phyloP scores from a whole-genome alignment of 2,888 invertebrate genomes.

The Caradrina kadenii region DNA sequence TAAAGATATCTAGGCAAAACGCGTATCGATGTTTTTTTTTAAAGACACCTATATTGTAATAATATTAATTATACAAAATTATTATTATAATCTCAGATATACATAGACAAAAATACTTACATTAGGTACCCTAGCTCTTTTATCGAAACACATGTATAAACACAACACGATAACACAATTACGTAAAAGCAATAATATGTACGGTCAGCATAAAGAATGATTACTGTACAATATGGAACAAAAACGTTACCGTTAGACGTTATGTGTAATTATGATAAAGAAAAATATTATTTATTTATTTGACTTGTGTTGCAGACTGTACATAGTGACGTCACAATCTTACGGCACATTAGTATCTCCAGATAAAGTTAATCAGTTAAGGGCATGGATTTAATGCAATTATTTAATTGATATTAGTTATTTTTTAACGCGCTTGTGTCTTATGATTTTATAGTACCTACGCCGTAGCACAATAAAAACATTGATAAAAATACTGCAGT shows the following conservation, averaged over 20 bases:
- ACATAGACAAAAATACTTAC: conserved; percentile 22
- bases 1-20: too few species aligned
- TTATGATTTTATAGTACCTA: neutral
- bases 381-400: conserved; percentile 46
- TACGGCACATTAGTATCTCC: conserved; percentile 10
- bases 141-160: conserved; percentile 20
- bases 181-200: conserved; percentile 19
- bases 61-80: rapidly evolving
- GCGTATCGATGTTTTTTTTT: too few species aligned
- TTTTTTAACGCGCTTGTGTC: conserved; percentile 9
- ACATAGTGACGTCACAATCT: conserved; percentile 7
- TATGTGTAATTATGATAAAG: neutral
- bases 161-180: conserved; percentile 16
- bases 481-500: neutral
- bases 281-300: too few species aligned
- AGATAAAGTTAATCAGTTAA: conserved; percentile 48
- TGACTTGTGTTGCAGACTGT: conserved; percentile 6
- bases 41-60: neutral
- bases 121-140: conserved; percentile 4
- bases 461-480: neutral
- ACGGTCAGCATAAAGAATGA: neutral
- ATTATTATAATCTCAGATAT: conserved; percentile 5
- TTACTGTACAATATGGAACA: neutral
- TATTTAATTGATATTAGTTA: conserved; percentile 29
- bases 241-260: neutral